phyloP scores from a whole-genome alignment of 2,113 vertebrate genomes.

The Macaca nemestrina region DNA sequence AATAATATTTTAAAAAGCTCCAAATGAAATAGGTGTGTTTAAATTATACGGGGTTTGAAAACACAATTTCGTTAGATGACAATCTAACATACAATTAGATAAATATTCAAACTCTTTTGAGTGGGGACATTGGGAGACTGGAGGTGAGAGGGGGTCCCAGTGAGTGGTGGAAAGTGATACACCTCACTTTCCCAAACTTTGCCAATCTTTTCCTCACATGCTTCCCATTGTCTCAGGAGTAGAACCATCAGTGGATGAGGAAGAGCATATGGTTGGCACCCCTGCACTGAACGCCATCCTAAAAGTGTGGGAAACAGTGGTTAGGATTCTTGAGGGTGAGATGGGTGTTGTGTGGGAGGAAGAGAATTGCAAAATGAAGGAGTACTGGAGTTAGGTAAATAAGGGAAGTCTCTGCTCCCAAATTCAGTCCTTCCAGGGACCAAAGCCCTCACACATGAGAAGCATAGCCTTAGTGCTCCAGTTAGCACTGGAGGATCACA shows the following conservation, averaged over 20 bases:
- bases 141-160: accelerated
- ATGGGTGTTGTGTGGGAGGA: neutral
- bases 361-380: neutral
- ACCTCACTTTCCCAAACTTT: neutral
- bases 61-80: neutral
- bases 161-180: too few species aligned
- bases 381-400: neutral
- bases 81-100: neutral
- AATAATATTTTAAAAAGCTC: neutral
- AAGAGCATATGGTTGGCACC: neutral
- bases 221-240: neutral
- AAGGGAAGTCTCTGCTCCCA: neutral
- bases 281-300: neutral
- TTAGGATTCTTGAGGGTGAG: neutral
- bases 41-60: neutral
- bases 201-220: neutral
- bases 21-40: neutral
- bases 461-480: neutral
- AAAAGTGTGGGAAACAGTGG: neutral
- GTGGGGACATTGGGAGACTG: neutral
- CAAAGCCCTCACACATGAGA: neutral
- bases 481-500: neutral
- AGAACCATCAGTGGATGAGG: neutral
- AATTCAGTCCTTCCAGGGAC: neutral
- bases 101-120: neutral